These are phyloP conservation scores for Drosophila hydei DNA, from an alignment of 1,140 invertebrate species.

Conservation along the genomic window DNA sequence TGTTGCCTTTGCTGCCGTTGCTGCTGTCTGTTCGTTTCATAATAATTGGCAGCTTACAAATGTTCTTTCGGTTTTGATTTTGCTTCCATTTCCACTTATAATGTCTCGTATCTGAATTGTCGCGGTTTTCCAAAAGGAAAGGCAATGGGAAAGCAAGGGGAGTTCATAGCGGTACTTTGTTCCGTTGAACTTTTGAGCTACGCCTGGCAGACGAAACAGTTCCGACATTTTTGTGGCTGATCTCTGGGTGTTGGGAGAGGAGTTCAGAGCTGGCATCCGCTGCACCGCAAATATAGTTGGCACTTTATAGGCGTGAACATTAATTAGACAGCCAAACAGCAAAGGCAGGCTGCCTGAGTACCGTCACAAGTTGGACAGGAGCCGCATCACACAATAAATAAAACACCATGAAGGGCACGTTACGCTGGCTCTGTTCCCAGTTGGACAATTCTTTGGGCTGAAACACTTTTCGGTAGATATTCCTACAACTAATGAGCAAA, in stretches of 20 bases:
- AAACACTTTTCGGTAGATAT: conserved; percentile 29
- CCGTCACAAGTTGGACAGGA: conserved; percentile 29
- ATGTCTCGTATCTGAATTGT: conserved; percentile 23
- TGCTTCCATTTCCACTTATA: conserved; percentile 51
- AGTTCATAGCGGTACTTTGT: conserved; percentile 62
- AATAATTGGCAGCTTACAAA: conserved; percentile 82
- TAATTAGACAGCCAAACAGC: conserved; percentile 65
- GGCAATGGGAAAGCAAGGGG: neutral
- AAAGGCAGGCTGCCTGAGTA: conserved; percentile 5
- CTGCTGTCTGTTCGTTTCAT: conserved; percentile 73
- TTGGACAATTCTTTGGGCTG: conserved; percentile 2
- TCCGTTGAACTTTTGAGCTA: conserved; percentile 64
- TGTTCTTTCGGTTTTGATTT: conserved; percentile 77
- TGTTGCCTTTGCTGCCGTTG: conserved; percentile 29
- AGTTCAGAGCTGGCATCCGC: conserved; percentile 51
- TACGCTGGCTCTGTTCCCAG: conserved; percentile 25
- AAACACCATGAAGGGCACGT: conserved; percentile 39
- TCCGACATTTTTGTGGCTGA: conserved; percentile 58
- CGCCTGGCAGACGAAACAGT: conserved; percentile 22
- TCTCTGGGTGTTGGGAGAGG: conserved; percentile 10
- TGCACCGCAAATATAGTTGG: conserved; percentile 66
- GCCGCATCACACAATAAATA: conserved; percentile 65
- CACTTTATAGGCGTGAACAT: conserved; percentile 74
- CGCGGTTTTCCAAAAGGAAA: conserved; percentile 46
- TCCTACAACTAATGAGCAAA: conserved; percentile 49